These are phyloP conservation scores for Adrianichthys oophorus DNA, from an alignment of 2,797 vertebrate genomes.

Conservation along the genomic window DNA sequence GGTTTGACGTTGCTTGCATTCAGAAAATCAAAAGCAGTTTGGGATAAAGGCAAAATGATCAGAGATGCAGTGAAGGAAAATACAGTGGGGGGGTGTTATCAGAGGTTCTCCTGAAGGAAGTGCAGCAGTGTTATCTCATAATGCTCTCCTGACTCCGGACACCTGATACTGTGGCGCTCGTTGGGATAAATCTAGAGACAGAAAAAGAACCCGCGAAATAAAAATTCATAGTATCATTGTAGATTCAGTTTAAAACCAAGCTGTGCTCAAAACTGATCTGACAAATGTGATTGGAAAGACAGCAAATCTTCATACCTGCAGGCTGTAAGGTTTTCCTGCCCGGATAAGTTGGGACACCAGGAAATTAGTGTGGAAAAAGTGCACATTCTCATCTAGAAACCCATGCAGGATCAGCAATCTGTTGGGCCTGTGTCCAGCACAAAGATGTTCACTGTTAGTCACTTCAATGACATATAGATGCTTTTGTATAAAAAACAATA, in stretches of 20 bases:
- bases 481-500: not conserved
- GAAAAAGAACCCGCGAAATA: not conserved
- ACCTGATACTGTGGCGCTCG: conserved; percentile 96
- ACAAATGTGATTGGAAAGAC: not conserved
- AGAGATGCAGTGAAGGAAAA: conserved; percentile 17
- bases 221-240: not conserved
- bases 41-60: conserved; percentile 19
- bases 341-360: conserved; percentile 95
- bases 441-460: conserved; percentile 3
- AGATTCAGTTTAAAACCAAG: not conserved
- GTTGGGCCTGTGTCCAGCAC: conserved; percentile 83
- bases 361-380: conserved; percentile 99
- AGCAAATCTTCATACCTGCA: conserved; percentile 78
- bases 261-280: not conserved
- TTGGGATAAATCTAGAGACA: conserved; percentile 90
- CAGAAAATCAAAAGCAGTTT: conserved; percentile 21
- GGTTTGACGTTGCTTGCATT: conserved; percentile 39
- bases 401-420: conserved; percentile 94
- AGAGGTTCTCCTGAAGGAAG: conserved; percentile 97
- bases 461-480: not conserved
- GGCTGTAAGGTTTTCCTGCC: conserved; percentile 93
- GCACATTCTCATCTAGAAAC: conserved; percentile 96
- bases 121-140: conserved; percentile 96
- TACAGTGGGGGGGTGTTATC: conserved; percentile 58
- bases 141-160: conserved; percentile 96